These are phyloP conservation scores for Aramus guarauna DNA, from an alignment of 2,113 vertebrate species.

Conservation along the genomic window DNA sequence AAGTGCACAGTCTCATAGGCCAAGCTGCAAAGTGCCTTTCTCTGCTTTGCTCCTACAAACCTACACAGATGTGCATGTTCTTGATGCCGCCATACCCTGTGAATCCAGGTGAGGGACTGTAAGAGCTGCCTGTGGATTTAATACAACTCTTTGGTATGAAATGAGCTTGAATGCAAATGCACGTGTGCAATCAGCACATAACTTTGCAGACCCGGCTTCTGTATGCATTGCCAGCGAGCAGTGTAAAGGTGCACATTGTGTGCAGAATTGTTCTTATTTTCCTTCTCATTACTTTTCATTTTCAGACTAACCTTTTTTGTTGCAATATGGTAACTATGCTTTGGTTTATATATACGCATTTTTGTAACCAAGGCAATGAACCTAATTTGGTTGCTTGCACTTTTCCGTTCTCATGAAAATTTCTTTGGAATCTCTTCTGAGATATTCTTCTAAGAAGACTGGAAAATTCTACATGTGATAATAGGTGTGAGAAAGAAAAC, in stretches of 20 bases:
- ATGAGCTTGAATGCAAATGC: not conserved
- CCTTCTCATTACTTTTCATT: not conserved
- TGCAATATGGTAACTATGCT: not conserved
- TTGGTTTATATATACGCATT: not conserved
- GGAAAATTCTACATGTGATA: not conserved
- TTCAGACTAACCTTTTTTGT: not conserved
- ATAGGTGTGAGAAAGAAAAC: not conserved
- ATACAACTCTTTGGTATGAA: not conserved
- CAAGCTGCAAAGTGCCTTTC: not conserved
- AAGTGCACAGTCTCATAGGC: not conserved
- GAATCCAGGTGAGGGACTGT: not conserved
- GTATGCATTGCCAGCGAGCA: not conserved
- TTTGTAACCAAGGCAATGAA: not conserved
- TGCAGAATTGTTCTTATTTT: not conserved
- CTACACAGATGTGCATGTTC: not conserved
- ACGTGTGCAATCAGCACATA: not conserved
- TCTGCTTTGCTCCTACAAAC: not conserved
- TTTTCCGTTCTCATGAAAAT: not conserved
- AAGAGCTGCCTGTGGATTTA: not conserved
- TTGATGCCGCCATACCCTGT: not conserved
- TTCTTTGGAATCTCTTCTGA: not conserved
- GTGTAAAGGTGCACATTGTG: not conserved
- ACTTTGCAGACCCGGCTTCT: not conserved
- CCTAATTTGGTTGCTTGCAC: not conserved
- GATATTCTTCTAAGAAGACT: not conserved